Conservation (phyloP, 2,888 invertebrate genomes). For the Volucella inanis region DNA sequence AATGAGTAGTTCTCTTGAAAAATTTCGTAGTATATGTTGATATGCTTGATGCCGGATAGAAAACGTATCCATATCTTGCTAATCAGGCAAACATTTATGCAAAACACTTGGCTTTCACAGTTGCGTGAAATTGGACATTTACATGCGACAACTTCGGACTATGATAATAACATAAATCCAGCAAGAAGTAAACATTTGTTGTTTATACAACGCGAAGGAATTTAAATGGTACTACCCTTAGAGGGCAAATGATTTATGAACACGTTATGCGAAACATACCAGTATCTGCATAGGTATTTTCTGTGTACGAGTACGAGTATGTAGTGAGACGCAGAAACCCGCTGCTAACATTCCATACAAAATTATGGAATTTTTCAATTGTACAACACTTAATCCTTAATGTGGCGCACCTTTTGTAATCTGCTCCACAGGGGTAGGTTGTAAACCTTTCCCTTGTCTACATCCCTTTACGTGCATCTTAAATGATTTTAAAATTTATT, state of each 20-base stretch:
- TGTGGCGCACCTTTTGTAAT: not conserved
- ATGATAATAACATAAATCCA: not conserved
- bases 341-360: not conserved
- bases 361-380: not conserved
- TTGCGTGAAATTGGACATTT: slow-evolving; percentile 13
- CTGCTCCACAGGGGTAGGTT: not conserved
- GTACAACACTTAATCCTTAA: not conserved
- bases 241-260: slow-evolving; percentile 2
- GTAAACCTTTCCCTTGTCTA: not conserved
- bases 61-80: not conserved
- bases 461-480: not conserved
- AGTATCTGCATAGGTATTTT: too few relatives aligned
- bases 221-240: not conserved
- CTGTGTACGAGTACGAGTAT: too few relatives aligned
- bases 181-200: not conserved
- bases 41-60: not conserved
- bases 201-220: slow-evolving; percentile 21
- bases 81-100: slow-evolving; percentile 17
- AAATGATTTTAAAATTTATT: slow-evolving; percentile 13
- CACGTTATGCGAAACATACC: not conserved
- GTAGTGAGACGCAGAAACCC: not conserved
- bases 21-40: not conserved
- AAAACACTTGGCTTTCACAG: slow-evolving; percentile 10
- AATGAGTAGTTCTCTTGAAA: not conserved
- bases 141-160: not conserved